Evolutionary conservation across 1,140 invertebrate species (phyloP), one percentile per base, ranked within the genome.

Genomic region (Galleria mellonella): DNA sequence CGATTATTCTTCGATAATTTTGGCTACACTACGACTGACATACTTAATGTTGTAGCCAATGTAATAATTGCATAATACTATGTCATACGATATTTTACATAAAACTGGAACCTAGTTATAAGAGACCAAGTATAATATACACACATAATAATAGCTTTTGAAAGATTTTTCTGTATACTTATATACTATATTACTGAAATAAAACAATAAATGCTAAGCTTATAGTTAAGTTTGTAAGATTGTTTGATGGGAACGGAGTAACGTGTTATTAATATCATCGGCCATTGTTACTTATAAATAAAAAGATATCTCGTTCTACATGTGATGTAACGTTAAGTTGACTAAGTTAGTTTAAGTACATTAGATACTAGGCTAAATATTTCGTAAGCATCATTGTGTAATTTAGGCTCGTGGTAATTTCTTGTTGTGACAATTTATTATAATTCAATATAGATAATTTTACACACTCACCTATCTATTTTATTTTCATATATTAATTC

Each of bases 361-460:
- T 67, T n/a, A 63, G 57, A 41, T 58, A 47, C 41, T 72, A 71
- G 52, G 36, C 41, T 71, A 63, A 64, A 43, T 55, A 62, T 63
- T 55, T 62, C 51, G 42, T 72, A 70, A 68, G 62, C 43, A 51
- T 53, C 48, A 54, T 71, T 66, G 57, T 71, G 47, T 78, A 73
- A 67, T 57, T 51, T 76, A 77, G 64, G 53, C 43, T 62, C 58
- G 62, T 66, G 70, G 67, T 65, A 76, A 78, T 76, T 78, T 54
- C 66, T 73, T 79, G 79, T 83, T 83, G 73, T 81, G 76, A 81
- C 74, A 81, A 66, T 83, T 81, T 72, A 69, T 67, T 72, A 72
- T 74, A 67, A 69, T 75, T 64, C 63, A 73, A 78, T 72, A 78
- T 76, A 78, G 72, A 77, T 77, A 72, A 76, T 82, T 82, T 78